Conservation (phyloP, 1,140 invertebrate genomes). For the Aphis gossypii region DNA sequence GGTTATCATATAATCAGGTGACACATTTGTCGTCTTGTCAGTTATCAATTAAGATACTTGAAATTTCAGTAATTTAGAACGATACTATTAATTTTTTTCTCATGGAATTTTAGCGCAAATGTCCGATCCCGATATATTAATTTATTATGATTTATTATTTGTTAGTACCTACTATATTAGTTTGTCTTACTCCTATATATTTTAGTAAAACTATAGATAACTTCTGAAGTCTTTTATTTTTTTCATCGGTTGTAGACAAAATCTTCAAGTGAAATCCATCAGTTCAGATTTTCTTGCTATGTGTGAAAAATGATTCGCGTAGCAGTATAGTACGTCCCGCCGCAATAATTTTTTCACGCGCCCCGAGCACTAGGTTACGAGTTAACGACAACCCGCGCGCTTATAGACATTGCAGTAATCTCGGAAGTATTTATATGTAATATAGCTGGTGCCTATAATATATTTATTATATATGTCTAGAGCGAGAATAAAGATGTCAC, state of each 20-base stretch:
- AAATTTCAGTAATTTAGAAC: too few species aligned
- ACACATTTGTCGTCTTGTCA: too few species aligned
- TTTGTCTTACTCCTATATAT: background rate
- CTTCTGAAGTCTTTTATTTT: background rate
- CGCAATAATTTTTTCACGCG: background rate
- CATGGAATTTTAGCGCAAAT: too few species aligned
- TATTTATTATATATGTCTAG: background rate
- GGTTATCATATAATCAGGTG: too few species aligned
- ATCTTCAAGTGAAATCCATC: background rate
- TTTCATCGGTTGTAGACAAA: background rate
- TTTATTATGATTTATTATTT: too few species aligned
- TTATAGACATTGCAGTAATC: background rate
- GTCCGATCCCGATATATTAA: too few species aligned
- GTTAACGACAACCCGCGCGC: background rate
- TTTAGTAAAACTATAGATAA: background rate
- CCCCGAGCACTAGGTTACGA: slow-evolving; percentile 28
- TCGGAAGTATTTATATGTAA: background rate
- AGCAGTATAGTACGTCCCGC: background rate
- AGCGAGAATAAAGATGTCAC: background rate
- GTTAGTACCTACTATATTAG: background rate
- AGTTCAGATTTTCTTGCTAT: background rate
- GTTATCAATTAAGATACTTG: too few species aligned
- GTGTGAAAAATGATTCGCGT: background rate
- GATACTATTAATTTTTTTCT: too few species aligned
- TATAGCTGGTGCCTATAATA: background rate